A percentile compares a stretch with the other conserved stretches of the same genome.
Conservation (phyloP, 2,797 vertebrate species). For the Alcedo atthis region DNA sequence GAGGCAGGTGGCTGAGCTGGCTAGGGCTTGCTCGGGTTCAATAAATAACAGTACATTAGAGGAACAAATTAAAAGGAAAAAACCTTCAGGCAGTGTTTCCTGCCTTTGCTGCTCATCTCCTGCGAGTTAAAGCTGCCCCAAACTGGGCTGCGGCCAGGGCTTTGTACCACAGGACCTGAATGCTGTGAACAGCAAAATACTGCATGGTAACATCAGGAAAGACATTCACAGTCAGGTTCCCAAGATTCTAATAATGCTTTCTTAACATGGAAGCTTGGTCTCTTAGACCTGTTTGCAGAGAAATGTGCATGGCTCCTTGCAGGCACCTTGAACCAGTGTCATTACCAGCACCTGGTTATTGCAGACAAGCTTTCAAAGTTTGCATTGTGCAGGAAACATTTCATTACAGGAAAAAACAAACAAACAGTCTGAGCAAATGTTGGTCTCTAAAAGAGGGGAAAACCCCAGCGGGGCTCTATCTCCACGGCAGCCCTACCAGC, state of each 20-base stretch:
- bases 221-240: not conserved
- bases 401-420: not conserved
- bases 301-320: not conserved
- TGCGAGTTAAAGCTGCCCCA: not conserved
- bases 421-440: no score
- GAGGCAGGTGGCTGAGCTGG: not conserved
- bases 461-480: no score
- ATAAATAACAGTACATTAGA: rapidly evolving
- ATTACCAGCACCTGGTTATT: not conserved
- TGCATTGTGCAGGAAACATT: not conserved
- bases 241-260: rapidly evolving
- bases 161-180: not conserved
- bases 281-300: not conserved
- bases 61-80: not conserved
- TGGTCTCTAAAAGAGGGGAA: not conserved
- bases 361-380: not conserved
- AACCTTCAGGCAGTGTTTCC: not conserved
- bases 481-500: no score
- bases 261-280: not conserved
- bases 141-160: not conserved
- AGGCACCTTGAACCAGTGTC: not conserved
- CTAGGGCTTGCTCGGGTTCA: not conserved
- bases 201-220: not conserved
- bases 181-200: not conserved
- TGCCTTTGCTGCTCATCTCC: not conserved